These are phyloP conservation scores for Ramphastos sulfuratus DNA, from an alignment of 2,113 vertebrate genomes.

Conservation along the genomic window DNA sequence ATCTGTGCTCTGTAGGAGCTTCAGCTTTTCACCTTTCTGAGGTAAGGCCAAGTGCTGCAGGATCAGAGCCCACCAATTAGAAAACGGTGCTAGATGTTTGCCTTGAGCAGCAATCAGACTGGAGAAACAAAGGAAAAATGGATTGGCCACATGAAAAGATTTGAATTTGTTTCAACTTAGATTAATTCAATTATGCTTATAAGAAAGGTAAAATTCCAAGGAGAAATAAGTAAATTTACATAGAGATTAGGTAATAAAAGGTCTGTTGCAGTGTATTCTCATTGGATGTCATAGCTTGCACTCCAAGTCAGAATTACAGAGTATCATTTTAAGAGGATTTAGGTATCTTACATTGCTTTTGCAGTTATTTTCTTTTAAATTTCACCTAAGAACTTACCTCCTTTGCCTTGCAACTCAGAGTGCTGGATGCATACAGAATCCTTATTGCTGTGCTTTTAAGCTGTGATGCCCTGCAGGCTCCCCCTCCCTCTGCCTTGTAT, in stretches of 20 bases:
- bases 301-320: slow-evolving; percentile 28
- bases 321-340: slow-evolving; percentile 3
- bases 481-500: slow-evolving; percentile 35
- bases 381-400: background rate
- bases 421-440: slow-evolving; percentile 20
- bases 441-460: slow-evolving; percentile 31
- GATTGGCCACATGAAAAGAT: background rate
- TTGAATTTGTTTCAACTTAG: slow-evolving; percentile 1
- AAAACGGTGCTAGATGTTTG: background rate
- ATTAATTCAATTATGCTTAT: slow-evolving; percentile 37
- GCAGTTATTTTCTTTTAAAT: slow-evolving; percentile 31
- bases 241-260: slow-evolving; percentile 56
- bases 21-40: background rate
- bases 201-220: slow-evolving; percentile 6
- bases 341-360: background rate
- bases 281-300: background rate
- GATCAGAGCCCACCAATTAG: background rate
- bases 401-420: background rate
- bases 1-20: background rate
- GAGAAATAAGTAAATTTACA: slow-evolving; percentile 41
- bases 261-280: slow-evolving; percentile 26
- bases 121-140: background rate
- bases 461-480: slow-evolving; percentile 33
- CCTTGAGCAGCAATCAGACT: background rate
- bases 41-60: background rate